Evolutionary conservation across 2,797 vertebrate genomes (phyloP), one percentile per base, ranked within the genome.

Genomic region (Hephaestus fuliginosus): DNA sequence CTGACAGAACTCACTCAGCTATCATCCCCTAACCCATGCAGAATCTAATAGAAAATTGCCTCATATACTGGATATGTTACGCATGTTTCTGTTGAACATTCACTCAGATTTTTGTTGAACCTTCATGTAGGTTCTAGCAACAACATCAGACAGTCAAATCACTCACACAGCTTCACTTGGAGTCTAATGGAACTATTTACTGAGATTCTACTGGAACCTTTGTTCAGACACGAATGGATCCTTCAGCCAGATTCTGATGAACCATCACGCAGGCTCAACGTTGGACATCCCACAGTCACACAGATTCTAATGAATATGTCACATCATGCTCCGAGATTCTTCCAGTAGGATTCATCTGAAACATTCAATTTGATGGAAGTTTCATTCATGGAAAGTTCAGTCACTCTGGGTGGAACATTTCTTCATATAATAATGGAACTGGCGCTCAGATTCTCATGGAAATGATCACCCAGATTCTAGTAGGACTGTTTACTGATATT

Each of bases 401-500:
- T 71, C 1, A 3, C 80, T 66, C 52, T 43, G 39, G 9, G 74
- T 63, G 41, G 41, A 69, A 63, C 33, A 55, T 49, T 57, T 70
- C 12, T 20, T 69, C 25, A 18, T 53, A 8, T 73, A 33, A 25
- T 64, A 41, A 36, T 73, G 9, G 60, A 71, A 43, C 39, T 55
- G 33, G 53, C 64, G 41, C 36, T 75, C 39, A 65, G 22, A 82
- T 30, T 78, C 9, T 71, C 39, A n/a, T 49, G 36, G 64, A 81
- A 72, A 49, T 36, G 36, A 74, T 64, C 66, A 14, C 4, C n/a
- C 36, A 22, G 70, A n/a, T 77, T 69, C 28, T 14, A 44, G 18
- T 28, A 30, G 70, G 33, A 79, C 60, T 51, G 69, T 81, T 84
- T 51, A 56, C 22, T 71, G 53, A 60, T 63, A 62, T 53, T 77